phyloP scores from a whole-genome alignment of 1,140 invertebrate genomes.

The Riptortus pedestris region DNA sequence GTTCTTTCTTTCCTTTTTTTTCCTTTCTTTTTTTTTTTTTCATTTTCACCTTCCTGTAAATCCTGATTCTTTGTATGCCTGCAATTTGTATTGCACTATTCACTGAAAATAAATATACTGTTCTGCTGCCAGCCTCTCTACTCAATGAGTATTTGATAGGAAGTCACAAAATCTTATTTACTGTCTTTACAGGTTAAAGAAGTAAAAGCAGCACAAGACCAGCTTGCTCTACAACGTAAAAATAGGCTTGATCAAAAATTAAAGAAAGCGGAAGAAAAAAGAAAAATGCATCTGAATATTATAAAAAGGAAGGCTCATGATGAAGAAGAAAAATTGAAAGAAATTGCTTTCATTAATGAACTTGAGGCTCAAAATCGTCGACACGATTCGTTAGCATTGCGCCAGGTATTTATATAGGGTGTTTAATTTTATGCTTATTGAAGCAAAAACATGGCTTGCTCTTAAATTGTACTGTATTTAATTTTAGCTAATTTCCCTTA shows the following conservation, averaged over 20 bases:
- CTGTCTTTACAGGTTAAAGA: constrained; percentile 71
- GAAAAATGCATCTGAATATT: constrained; percentile 64
- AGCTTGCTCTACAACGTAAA: constrained; percentile 73
- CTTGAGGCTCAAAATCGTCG: constrained; percentile 89
- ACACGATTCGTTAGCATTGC: constrained; percentile 74
- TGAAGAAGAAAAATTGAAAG: constrained; percentile 91
- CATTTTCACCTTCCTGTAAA: no score
- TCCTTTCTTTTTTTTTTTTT: no score
- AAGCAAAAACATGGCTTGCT: background rate
- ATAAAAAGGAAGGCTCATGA: constrained; percentile 92
- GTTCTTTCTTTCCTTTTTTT: no score
- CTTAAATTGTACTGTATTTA: no score
- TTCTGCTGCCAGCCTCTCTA: no score
- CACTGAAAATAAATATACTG: no score
- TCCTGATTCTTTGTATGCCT: no score
- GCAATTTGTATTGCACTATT: no score
- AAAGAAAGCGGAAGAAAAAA: constrained; percentile 82
- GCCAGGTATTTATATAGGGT: constrained; percentile 42
- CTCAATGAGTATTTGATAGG: no score
- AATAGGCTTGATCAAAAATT: constrained; percentile 75
- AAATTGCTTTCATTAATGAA: constrained; percentile 96
- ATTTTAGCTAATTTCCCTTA: no score
- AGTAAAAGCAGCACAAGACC: constrained; percentile 76
- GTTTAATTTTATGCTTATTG: background rate
- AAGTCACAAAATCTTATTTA: no score